Evolutionary conservation across 1,140 invertebrate genomes (phyloP).

Genomic region (Coboldia fuscipes): DNA sequence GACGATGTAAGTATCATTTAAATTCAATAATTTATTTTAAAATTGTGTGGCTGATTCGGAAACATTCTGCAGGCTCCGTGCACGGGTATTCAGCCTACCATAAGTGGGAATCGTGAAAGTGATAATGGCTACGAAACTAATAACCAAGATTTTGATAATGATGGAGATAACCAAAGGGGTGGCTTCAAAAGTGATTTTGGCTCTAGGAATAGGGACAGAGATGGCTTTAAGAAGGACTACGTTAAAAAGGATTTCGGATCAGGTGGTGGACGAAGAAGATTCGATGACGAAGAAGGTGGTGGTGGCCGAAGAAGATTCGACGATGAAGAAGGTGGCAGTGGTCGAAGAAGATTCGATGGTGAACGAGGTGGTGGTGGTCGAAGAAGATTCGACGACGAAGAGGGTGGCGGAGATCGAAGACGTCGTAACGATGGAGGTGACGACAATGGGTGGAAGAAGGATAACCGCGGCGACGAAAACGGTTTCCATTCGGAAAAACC

Average conservation of each 20-base stretch:
- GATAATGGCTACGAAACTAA: constrained; percentile 5
- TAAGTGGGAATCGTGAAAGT: too few relatives aligned
- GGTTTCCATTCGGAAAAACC: constrained; percentile 19
- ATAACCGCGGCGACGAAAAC: constrained; percentile 4
- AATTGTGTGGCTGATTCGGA: too few relatives aligned
- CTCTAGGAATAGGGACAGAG: neutral
- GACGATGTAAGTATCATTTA: too few relatives aligned
- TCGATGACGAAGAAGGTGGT: neutral
- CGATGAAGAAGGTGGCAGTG: constrained; percentile 6
- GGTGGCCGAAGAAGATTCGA: constrained; percentile 2
- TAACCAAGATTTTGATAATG: constrained; percentile 6
- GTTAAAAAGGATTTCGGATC: neutral
- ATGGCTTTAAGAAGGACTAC: neutral
- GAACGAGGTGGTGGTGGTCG: constrained; percentile 6
- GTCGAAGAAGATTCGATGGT: constrained; percentile 3
- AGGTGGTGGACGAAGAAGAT: neutral
- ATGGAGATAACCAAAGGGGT: constrained; percentile 3
- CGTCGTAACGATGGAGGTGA: constrained; percentile 8
- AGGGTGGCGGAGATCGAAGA: constrained; percentile 6
- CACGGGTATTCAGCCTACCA: too few relatives aligned
- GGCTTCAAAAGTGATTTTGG: neutral
- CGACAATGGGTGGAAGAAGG: constrained; percentile 8
- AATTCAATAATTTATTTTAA: too few relatives aligned
- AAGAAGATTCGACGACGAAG: constrained; percentile 3
- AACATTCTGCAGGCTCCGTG: too few relatives aligned